These are phyloP conservation scores for Eublepharis macularius DNA, from an alignment of 2,113 vertebrate species.

Conservation along the genomic window DNA sequence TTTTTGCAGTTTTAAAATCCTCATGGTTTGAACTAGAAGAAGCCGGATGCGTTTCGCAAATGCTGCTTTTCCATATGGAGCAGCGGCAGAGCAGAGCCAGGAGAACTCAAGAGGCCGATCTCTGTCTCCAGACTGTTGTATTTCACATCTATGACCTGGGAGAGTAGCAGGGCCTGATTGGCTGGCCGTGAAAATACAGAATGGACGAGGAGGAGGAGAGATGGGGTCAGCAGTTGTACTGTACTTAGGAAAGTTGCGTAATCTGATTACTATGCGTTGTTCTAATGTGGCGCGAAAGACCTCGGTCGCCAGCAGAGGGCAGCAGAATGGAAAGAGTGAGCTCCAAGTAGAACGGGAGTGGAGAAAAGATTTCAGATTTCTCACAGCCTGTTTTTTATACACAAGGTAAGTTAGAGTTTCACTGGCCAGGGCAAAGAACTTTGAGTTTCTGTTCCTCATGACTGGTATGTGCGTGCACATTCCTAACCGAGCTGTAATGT, in stretches of 20 bases:
- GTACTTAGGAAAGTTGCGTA: constrained; percentile 1
- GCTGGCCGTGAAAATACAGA: constrained; percentile 34
- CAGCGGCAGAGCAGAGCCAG: not conserved
- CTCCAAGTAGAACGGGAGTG: not conserved
- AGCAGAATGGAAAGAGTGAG: constrained; percentile 52
- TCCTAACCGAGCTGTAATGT: not conserved
- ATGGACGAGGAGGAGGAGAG: not conserved
- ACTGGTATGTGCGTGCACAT: too few species aligned
- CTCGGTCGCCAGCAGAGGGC: constrained; percentile 66
- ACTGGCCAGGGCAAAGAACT: constrained; percentile 14
- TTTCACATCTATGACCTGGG: constrained; percentile 47
- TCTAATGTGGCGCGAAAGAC: not conserved
- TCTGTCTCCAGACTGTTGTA: not conserved
- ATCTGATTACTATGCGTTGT: constrained; percentile 16
- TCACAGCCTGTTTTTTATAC: constrained; percentile 47
- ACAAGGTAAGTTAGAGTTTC: constrained; percentile 56
- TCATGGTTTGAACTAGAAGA: not conserved
- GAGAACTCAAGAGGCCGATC: not conserved
- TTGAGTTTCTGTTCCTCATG: not conserved
- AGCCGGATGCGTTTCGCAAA: not conserved
- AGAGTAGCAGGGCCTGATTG: constrained; percentile 23
- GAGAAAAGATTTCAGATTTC: constrained; percentile 55
- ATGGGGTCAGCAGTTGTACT: not conserved
- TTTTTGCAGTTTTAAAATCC: not conserved
- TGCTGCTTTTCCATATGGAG: not conserved